These are phyloP conservation scores for Oscheius onirici DNA, from an alignment of 2,888 invertebrate species.

Conservation along the genomic window DNA sequence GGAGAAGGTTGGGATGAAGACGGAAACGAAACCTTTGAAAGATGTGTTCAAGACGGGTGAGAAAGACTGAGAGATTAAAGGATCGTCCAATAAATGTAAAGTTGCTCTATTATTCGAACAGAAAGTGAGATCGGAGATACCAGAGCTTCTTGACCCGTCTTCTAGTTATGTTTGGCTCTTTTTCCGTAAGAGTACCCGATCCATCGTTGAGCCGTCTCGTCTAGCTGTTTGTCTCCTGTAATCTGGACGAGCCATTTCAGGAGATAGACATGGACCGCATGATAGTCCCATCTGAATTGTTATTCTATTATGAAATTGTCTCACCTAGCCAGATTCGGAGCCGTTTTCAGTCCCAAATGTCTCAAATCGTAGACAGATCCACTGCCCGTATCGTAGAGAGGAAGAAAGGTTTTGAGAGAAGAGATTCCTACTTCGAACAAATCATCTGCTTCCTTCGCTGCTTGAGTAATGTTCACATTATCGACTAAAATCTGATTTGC, in stretches of 20 bases:
- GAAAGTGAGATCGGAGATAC: constrained; percentile 1
- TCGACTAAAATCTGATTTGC: constrained; percentile 80
- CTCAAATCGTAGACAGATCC: constrained; percentile 94
- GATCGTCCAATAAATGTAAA: background rate
- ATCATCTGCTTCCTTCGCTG: background rate
- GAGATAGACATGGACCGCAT: constrained; percentile 96
- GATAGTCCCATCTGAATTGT: constrained; percentile 86
- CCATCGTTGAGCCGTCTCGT: constrained; percentile 66
- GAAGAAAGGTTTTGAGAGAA: constrained; percentile 86
- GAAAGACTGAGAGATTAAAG: background rate
- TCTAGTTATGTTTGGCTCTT: constrained; percentile 61
- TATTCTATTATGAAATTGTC: background rate
- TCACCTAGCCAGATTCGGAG: constrained; percentile 85
- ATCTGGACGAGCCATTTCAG: constrained; percentile 83
- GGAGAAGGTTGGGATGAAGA: too few relatives aligned
- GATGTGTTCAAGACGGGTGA: too few relatives aligned
- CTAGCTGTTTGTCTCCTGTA: constrained; percentile 75
- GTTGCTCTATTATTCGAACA: background rate
- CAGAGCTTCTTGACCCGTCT: background rate
- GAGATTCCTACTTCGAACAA: constrained; percentile 3
- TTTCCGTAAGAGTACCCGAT: constrained; percentile 65
- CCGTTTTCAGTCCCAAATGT: constrained; percentile 85
- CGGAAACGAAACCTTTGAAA: too few relatives aligned
- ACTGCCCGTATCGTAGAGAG: constrained; percentile 92
- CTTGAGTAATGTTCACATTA: constrained; percentile 75